Base-by-base conservation (phyloP, 1,140 invertebrate species). In the Drosophila sturtevanti region DNA sequence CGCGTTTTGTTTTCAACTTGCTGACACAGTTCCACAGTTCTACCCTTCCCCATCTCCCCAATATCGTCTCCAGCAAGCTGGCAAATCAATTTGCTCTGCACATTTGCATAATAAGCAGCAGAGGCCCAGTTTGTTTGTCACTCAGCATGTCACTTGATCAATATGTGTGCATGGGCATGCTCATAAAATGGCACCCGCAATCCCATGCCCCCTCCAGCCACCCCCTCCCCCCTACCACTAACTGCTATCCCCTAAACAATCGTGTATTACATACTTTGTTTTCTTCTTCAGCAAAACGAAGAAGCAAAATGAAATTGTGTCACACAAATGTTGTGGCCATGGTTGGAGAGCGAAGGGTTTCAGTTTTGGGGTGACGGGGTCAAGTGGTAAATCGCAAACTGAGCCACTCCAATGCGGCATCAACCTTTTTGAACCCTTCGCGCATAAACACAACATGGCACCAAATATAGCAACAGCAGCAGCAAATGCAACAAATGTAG, bases 101-200 rank as follows among this genome's bases (percentile, higher is more conserved):
- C 78, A 86, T 87, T 87, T 87, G 79, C 82, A 87, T 87, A 87
- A 87, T 87, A 87, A 79, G 82, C 74, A 86, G 34, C 66, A 68
- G 67, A 70, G 72, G 63, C 69, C 44, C 82, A 87, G 78, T 81
- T 87, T 86, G 81, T 87, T 86, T 87, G 82, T 86, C 81, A 86
- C 82, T 89, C 82, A 72, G 84, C 79, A 79, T 79, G 82, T 82
- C 82, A 89, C 79, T 87, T 89, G 82, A 89, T 87, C 82, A 87
- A 89, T 89, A 87, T 89, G 84, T 82, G 82, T 82, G 82, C 75
- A 87, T 87, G 74, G 41, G 79, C 84, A 84, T 89, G 82, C 84
- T 79, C 79, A 89, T 87, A 87, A 82, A 87, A 71, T 77, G 68
- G 67, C 64, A 72, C 79, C 70, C 48, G 65, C 68, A 56, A 31